phyloP scores from a whole-genome alignment of 2,888 invertebrate species.

The Plebejus anna region DNA sequence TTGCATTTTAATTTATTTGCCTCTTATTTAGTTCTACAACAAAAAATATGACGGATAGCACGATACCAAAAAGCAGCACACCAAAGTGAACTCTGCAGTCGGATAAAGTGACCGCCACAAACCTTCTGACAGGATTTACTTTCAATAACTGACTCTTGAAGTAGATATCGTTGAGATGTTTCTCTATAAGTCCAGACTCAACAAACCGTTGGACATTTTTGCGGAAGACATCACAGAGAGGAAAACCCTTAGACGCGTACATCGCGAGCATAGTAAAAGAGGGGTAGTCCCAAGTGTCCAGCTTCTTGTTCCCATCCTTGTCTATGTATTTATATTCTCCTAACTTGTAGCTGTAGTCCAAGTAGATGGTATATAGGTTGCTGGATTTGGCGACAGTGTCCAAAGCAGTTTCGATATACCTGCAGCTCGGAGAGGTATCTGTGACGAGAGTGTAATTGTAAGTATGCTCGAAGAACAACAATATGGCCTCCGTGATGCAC shows the following conservation, averaged over 20 bases:
- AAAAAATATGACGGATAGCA: constrained; percentile 26
- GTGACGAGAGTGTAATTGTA: constrained; percentile 27
- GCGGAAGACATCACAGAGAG: constrained; percentile 29
- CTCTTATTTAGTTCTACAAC: constrained; percentile 23
- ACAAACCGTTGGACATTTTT: constrained; percentile 11
- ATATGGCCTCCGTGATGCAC: constrained; percentile 28
- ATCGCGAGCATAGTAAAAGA: background rate
- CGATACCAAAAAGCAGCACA: constrained; percentile 18
- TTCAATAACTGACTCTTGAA: constrained; percentile 23
- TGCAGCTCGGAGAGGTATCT: constrained; percentile 12
- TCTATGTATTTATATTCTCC: constrained; percentile 45
- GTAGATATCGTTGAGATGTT: constrained; percentile 24
- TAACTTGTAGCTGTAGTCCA: constrained; percentile 44
- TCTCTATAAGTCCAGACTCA: constrained; percentile 26
- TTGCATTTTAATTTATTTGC: background rate
- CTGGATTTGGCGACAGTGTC: constrained; percentile 11
- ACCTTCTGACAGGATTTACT: background rate
- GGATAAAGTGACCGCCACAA: constrained; percentile 13
- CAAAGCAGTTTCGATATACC: constrained; percentile 24
- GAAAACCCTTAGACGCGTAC: constrained; percentile 32
- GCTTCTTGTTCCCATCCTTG: constrained; percentile 37
- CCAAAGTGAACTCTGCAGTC: constrained; percentile 25
- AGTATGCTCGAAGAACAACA: constrained; percentile 6
- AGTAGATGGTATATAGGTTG: constrained; percentile 45
- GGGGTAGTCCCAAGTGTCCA: constrained; percentile 22